phyloP scores from a whole-genome alignment of 2,888 invertebrate genomes.

The Tetragonula carbonaria region DNA sequence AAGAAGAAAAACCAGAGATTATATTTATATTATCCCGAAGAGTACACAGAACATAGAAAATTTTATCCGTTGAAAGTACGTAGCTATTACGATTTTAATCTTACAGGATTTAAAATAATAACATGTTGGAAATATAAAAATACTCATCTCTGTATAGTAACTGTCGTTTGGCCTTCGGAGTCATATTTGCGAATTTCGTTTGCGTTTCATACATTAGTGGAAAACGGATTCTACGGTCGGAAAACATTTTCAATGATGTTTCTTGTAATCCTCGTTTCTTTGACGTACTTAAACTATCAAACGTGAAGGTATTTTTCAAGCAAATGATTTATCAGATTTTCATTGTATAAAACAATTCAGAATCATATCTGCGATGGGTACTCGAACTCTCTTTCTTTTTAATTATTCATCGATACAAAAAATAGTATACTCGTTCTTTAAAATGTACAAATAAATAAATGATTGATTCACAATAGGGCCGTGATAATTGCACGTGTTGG shows the following conservation, averaged over 20 bases:
- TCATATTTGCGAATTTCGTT: conserved; percentile 14
- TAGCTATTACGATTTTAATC: neutral
- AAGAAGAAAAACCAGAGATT: neutral
- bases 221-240: neutral
- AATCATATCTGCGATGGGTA: neutral
- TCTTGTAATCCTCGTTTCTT: neutral
- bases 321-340: neutral
- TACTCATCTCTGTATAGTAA: conserved; percentile 35
- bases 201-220: neutral
- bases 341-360: neutral
- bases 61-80: neutral
- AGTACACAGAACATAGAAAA: neutral
- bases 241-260: neutral
- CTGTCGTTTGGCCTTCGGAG: conserved; percentile 12
- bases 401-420: neutral
- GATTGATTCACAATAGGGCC: conserved; percentile 8
- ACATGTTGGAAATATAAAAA: conserved; percentile 41
- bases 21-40: neutral
- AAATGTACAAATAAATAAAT: neutral
- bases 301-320: too few species aligned
- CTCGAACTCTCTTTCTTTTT: neutral
- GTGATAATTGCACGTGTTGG: neutral
- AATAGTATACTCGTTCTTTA: neutral
- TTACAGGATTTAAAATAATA: conserved; percentile 8
- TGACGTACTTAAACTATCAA: neutral